Conservation (phyloP, 2,113 vertebrate genomes). For the Lonchura striata region DNA sequence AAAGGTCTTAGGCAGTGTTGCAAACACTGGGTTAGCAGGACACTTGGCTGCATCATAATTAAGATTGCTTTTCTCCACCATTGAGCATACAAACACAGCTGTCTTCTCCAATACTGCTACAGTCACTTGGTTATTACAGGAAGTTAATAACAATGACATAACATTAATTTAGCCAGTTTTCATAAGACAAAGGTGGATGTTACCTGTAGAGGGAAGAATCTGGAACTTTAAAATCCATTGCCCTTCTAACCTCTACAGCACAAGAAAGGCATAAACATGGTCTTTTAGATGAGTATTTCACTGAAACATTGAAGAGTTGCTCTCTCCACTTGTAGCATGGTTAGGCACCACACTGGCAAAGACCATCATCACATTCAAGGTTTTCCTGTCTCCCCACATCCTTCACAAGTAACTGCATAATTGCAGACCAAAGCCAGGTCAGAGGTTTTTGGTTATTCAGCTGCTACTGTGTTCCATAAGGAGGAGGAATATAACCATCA, state of each 20-base stretch:
- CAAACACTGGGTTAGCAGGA: not conserved
- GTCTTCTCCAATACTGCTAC: not conserved
- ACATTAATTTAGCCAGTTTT: not conserved
- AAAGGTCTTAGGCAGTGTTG: not conserved
- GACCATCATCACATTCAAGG: not conserved
- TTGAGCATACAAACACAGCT: rapidly evolving
- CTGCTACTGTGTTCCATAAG: not conserved
- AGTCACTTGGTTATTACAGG: not conserved
- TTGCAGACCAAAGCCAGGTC: not conserved
- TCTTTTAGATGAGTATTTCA: not conserved
- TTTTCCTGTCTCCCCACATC: not conserved
- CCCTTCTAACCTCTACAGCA: not conserved
- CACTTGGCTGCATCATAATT: not conserved
- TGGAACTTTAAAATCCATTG: not conserved
- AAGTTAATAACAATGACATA: not conserved
- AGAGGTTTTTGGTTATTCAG: not conserved
- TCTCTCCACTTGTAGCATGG: not conserved
- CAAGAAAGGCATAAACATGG: not conserved
- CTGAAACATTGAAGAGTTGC: not conserved
- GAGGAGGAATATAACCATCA: not conserved
- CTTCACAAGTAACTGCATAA: not conserved
- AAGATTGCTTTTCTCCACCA: not conserved
- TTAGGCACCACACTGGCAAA: not conserved
- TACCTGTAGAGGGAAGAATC: not conserved
- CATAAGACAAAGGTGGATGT: not conserved